phyloP scores from a whole-genome alignment of 2,797 vertebrate genomes.

The Trematomus bernacchii region DNA sequence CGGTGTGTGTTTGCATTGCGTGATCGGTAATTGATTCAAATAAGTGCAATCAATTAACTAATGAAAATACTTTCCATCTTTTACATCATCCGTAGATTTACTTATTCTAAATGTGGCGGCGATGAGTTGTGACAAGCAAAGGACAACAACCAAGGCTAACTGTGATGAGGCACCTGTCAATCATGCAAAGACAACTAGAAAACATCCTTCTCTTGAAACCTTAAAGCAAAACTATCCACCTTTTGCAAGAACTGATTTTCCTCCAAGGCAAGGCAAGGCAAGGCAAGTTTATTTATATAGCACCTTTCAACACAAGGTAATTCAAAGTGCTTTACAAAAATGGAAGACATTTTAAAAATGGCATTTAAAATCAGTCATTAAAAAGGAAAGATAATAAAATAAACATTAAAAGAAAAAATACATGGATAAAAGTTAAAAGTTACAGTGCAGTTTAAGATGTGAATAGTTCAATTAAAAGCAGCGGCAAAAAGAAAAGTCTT shows the following conservation, averaged over 20 bases:
- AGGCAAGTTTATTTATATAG: too few species aligned
- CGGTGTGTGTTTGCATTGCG: background rate
- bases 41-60: background rate
- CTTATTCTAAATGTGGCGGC: background rate
- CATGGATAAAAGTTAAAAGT: too few species aligned
- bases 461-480: too few species aligned
- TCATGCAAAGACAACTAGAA: background rate
- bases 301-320: too few species aligned
- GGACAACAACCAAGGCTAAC: background rate
- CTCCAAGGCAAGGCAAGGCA: too few species aligned
- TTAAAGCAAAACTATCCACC: background rate
- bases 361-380: too few species aligned
- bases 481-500: too few species aligned
- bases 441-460: too few species aligned
- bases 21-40: background rate
- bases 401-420: too few species aligned
- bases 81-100: background rate
- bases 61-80: background rate
- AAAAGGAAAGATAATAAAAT: too few species aligned
- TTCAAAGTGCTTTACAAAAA: too few species aligned
- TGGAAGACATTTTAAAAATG: too few species aligned
- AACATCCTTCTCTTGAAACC: background rate
- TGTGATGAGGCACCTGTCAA: background rate
- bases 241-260: background rate
- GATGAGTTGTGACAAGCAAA: background rate